phyloP scores from a whole-genome alignment of 2,888 invertebrate genomes.

The Abrostola triplasia region DNA sequence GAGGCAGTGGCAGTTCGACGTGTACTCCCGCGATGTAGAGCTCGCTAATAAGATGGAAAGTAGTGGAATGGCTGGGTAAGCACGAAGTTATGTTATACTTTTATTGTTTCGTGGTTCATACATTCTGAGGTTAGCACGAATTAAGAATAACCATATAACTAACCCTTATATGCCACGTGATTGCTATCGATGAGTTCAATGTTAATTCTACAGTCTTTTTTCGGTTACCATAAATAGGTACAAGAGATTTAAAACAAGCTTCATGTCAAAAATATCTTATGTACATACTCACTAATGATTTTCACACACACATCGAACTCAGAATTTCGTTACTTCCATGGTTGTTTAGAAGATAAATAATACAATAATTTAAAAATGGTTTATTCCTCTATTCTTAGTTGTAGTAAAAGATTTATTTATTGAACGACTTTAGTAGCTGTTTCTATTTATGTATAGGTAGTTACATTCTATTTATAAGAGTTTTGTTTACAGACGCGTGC shows the following conservation, averaged over 20 bases:
- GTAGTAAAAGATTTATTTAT: slow-evolving; percentile 43
- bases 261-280: no score
- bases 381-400: slow-evolving; percentile 29
- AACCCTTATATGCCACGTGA: no score
- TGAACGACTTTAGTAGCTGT: slow-evolving; percentile 41
- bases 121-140: no score
- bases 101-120: background rate
- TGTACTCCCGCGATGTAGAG: slow-evolving; percentile 98
- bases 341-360: slow-evolving; percentile 9
- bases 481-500: slow-evolving; percentile 92
- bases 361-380: slow-evolving; percentile 19
- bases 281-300: no score
- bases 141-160: no score
- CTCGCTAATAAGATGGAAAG: slow-evolving; percentile 99
- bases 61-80: slow-evolving; percentile 97
- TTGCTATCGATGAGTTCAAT: background rate
- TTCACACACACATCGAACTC: no score
- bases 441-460: slow-evolving; percentile 49
- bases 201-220: background rate
- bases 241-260: no score
- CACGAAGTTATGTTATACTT: slow-evolving; percentile 23
- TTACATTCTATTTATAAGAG: slow-evolving; percentile 52
- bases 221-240: no score
- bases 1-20: slow-evolving; percentile 98
- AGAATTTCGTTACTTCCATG: background rate